phyloP scores from a whole-genome alignment of 2,113 vertebrate genomes.

The Serilophus lunatus region DNA sequence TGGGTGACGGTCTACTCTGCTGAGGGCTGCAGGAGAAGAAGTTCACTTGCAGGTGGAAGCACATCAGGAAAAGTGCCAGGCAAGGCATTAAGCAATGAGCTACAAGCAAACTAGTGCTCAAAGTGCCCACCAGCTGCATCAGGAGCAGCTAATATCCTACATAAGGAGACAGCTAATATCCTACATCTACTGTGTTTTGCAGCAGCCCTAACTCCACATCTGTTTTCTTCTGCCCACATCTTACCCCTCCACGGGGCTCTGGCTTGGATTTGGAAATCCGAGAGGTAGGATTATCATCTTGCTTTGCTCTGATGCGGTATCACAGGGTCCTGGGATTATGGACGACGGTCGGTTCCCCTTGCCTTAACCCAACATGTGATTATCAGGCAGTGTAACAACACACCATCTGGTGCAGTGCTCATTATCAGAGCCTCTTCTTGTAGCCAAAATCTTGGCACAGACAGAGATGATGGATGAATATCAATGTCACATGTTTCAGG shows the following conservation, averaged over 20 bases:
- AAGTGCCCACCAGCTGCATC: neutral
- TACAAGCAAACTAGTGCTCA: neutral
- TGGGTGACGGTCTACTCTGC: neutral
- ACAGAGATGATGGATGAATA: neutral
- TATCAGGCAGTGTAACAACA: neutral
- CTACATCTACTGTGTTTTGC: rapidly evolving
- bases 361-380: rapidly evolving
- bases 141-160: too few relatives aligned
- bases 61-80: neutral
- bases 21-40: neutral
- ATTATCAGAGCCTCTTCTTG: neutral
- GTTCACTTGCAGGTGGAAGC: neutral
- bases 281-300: neutral
- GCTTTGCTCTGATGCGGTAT: neutral
- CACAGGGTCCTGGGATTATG: neutral
- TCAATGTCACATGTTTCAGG: rapidly evolving
- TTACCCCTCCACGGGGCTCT: neutral
- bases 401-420: neutral
- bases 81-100: neutral
- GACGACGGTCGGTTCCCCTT: neutral
- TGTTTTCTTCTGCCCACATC: neutral
- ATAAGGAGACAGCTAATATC: neutral
- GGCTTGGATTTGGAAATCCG: neutral
- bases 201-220: neutral
- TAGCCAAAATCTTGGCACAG: neutral